Evolutionary conservation across 2,113 vertebrate species (phyloP).

Genomic region (Mohoua ochrocephala): DNA sequence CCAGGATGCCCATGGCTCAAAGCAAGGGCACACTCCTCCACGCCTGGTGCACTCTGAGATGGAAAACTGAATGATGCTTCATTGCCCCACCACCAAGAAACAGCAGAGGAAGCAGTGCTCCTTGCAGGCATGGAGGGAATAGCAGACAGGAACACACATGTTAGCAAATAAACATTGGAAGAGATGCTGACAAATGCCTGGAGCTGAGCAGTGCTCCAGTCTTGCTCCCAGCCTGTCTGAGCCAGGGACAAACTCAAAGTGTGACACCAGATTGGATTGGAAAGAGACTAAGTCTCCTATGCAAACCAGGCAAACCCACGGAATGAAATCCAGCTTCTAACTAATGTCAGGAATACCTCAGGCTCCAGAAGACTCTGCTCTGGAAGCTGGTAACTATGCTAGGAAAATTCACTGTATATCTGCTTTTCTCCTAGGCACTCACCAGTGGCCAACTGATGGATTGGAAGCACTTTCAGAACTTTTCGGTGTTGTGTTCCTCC

Average conservation of each 20-base stretch:
- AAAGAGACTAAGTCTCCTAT: background rate
- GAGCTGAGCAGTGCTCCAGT: background rate
- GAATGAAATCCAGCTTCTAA: background rate
- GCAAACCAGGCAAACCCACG: background rate
- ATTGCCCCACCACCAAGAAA: background rate
- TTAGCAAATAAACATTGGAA: background rate
- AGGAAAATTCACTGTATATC: background rate
- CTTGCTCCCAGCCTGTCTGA: background rate
- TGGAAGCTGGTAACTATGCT: background rate
- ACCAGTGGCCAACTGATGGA: background rate
- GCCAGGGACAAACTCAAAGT: background rate
- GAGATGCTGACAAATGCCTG: background rate
- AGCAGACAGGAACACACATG: fast-evolving
- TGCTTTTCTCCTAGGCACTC: background rate
- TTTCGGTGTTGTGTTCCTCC: background rate
- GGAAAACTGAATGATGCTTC: background rate
- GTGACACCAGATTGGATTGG: background rate
- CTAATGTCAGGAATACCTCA: background rate
- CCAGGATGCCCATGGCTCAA: background rate
- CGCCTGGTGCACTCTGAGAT: fast-evolving
- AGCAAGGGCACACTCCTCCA: background rate
- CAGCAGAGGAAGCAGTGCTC: background rate
- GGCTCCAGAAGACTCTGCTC: background rate
- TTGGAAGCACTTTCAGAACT: background rate
- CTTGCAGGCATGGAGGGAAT: background rate